phyloP scores from a whole-genome alignment of 2,113 vertebrate species.

The Lethenteron reissneri region DNA sequence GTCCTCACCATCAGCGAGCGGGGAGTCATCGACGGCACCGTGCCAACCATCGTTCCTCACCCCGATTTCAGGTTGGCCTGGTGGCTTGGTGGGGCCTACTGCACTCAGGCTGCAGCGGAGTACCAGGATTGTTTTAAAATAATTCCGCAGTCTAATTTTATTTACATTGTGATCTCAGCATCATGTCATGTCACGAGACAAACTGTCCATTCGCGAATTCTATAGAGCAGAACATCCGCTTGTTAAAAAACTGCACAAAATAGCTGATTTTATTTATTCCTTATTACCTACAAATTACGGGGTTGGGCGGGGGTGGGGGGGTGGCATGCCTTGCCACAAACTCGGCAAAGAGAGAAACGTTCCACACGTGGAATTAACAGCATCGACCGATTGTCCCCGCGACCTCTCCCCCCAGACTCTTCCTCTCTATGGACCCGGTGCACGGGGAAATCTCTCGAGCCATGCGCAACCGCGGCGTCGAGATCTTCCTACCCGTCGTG shows the following conservation, averaged over 20 bases:
- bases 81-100: not conserved
- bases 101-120: not conserved
- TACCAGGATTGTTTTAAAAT: not conserved
- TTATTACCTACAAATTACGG: no score
- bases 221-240: no score
- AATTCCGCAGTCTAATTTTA: not conserved
- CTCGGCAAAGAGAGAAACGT: no score
- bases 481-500: slow-evolving; percentile 58
- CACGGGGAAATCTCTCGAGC: slow-evolving; percentile 90
- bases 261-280: no score
- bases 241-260: no score
- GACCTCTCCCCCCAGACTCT: slow-evolving; percentile 34
- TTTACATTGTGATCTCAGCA: not conserved
- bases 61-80: slow-evolving; percentile 69
- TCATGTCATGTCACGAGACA: not conserved
- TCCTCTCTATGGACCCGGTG: slow-evolving; percentile 78
- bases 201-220: no score
- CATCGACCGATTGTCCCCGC: not conserved
- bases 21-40: slow-evolving; percentile 61
- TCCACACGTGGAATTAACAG: no score
- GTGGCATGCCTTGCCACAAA: no score
- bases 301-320: no score
- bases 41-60: slow-evolving; percentile 49
- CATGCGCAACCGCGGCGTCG: slow-evolving; percentile 87
- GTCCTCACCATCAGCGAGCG: slow-evolving; percentile 74